These are phyloP conservation scores for Rhagophthalmus giganteus DNA, from an alignment of 2,888 invertebrate genomes.

Conservation along the genomic window DNA sequence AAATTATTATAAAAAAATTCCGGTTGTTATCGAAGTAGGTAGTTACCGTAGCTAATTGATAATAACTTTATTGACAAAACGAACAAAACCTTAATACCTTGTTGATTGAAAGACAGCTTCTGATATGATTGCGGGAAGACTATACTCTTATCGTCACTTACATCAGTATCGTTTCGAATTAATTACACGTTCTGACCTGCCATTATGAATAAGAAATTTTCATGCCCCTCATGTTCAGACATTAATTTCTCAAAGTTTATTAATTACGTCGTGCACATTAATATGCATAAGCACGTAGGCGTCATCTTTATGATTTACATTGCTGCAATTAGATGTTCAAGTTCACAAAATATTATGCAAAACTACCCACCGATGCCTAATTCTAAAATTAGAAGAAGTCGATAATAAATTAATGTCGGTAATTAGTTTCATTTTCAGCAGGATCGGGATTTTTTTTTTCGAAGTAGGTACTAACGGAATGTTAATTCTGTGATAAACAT, in stretches of 20 bases:
- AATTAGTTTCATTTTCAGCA: not conserved
- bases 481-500: no score
- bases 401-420: slow-evolving; percentile 13
- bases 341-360: slow-evolving; percentile 21
- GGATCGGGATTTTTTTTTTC: no score
- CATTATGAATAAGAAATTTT: slow-evolving; percentile 22
- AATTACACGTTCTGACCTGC: slow-evolving; percentile 21
- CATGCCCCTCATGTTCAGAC: slow-evolving; percentile 20
- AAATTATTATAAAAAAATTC: no score
- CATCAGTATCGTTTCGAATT: slow-evolving; percentile 24
- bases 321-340: slow-evolving; percentile 25
- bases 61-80: no score
- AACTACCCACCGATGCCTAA: no score
- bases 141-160: slow-evolving; percentile 18
- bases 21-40: no score
- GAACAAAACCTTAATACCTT: slow-evolving; percentile 11
- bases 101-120: slow-evolving; percentile 14
- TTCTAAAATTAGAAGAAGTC: no score
- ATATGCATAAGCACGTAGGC: slow-evolving; percentile 30
- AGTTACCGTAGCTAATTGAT: no score
- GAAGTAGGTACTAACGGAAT: no score
- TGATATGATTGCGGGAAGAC: slow-evolving; percentile 18
- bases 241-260: slow-evolving; percentile 31
- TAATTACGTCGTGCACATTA: slow-evolving; percentile 27
- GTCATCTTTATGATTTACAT: slow-evolving; percentile 27